Conservation (phyloP, 2,888 invertebrate species). For the Drosophila niveifrons region DNA sequence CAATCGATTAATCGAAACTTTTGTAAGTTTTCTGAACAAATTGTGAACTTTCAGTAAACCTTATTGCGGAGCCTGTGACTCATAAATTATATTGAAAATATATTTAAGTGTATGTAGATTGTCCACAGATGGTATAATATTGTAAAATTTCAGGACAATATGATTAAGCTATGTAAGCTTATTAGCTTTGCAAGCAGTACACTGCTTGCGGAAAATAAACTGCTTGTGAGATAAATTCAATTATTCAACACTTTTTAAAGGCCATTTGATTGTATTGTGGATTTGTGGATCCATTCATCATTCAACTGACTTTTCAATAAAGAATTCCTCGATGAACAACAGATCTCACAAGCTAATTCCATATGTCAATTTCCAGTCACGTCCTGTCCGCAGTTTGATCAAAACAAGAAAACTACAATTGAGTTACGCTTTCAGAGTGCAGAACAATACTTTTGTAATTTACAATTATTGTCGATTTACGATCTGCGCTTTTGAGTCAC, state of each 20-base stretch:
- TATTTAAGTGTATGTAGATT: too few relatives aligned
- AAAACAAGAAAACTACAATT: conserved; percentile 35
- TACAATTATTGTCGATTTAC: conserved; percentile 41
- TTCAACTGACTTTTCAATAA: conserved; percentile 11
- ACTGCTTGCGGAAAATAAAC: conserved; percentile 8
- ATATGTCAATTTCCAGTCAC: conserved; percentile 55
- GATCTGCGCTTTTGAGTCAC: conserved; percentile 22
- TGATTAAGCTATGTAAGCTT: too few relatives aligned
- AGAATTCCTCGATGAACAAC: conserved; percentile 42
- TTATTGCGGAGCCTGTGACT: too few relatives aligned
- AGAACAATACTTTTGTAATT: conserved; percentile 52
- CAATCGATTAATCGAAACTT: too few relatives aligned
- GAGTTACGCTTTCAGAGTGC: conserved; percentile 20
- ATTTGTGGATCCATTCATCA: conserved; percentile 37
- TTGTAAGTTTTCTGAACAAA: too few relatives aligned
- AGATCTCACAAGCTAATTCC: conserved; percentile 40
- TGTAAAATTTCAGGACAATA: too few relatives aligned
- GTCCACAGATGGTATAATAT: too few relatives aligned
- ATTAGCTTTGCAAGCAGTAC: background rate
- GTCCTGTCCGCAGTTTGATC: conserved; percentile 54
- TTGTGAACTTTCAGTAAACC: too few relatives aligned
- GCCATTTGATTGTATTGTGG: conserved; percentile 22
- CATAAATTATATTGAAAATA: too few relatives aligned
- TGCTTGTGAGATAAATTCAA: background rate
- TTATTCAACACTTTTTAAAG: conserved; percentile 10